phyloP scores from a whole-genome alignment of 2,113 vertebrate genomes.

The Varanus salvator region DNA sequence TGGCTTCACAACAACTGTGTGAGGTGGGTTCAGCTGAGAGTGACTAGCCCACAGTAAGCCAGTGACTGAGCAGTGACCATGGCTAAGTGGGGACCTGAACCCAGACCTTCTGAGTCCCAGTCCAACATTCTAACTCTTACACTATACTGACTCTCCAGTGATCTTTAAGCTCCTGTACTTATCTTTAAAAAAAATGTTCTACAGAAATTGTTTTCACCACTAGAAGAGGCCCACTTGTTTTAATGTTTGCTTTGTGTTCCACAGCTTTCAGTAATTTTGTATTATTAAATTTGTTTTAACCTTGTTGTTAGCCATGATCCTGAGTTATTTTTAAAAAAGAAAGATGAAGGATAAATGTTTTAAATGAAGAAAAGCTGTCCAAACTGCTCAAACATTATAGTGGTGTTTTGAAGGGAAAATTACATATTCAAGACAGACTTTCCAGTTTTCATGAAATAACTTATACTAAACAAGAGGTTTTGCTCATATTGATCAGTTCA shows the following conservation, averaged over 20 bases:
- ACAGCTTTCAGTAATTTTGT: neutral
- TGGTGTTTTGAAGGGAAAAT: neutral
- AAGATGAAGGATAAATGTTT: neutral
- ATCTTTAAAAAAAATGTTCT: neutral
- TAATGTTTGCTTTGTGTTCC: neutral
- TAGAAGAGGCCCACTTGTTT: neutral
- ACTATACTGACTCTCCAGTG: too few species aligned
- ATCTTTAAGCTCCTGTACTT: neutral
- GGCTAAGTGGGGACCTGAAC: too few species aligned
- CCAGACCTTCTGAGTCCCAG: too few species aligned
- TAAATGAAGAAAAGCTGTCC: neutral
- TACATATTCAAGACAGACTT: neutral
- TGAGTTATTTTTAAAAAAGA: neutral
- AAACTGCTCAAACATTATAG: neutral
- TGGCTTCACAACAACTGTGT: too few species aligned
- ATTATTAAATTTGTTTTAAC: neutral
- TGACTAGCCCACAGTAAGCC: too few species aligned
- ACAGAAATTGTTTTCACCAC: neutral
- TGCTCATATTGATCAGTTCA: neutral
- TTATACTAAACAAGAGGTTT: neutral
- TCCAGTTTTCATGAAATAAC: neutral
- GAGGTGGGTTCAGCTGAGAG: too few species aligned
- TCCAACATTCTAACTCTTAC: too few species aligned
- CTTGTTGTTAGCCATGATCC: neutral
- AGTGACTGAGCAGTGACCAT: too few species aligned